Conservation (phyloP, 2,888 invertebrate genomes). For the Drosophila incognita region DNA sequence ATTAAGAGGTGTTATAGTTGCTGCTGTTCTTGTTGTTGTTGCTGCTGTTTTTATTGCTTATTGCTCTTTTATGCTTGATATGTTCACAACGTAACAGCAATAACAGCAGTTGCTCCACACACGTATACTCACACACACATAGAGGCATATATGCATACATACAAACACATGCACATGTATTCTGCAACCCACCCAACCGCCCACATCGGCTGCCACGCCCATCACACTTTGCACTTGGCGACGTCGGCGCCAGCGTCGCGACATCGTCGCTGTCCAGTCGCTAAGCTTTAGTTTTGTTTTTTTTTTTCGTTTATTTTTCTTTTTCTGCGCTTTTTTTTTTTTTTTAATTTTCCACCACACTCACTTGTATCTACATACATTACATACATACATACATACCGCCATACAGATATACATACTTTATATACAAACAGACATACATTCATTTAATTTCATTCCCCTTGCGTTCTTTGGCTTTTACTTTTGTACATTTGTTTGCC, state of each 20-base stretch:
- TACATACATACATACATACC: constrained; percentile 11
- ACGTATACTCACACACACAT: constrained; percentile 3
- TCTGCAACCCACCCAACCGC: constrained; percentile 28
- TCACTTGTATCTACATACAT: constrained; percentile 12
- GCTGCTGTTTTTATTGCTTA: constrained; percentile 19
- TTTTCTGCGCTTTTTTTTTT: constrained; percentile 39
- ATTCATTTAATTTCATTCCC: constrained; percentile 54
- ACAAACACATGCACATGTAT: constrained; percentile 11
- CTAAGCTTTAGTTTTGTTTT: constrained; percentile 52
- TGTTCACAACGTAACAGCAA: constrained; percentile 46
- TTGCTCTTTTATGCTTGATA: constrained; percentile 32
- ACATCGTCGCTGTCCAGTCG: constrained; percentile 39
- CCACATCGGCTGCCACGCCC: constrained; percentile 53
- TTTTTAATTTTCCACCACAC: constrained; percentile 49
- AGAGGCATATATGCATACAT: constrained; percentile 1
- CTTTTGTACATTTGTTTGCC: constrained; percentile 53
- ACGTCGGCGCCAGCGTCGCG: constrained; percentile 46
- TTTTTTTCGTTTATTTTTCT: constrained; percentile 29
- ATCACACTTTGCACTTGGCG: constrained; percentile 54
- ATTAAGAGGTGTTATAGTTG: constrained; percentile 2
- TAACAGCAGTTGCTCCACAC: constrained; percentile 14
- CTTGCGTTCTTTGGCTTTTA: constrained; percentile 58
- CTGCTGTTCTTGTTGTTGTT: constrained; percentile 10
- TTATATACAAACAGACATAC: constrained; percentile 17
- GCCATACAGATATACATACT: constrained; percentile 11